phyloP scores from a whole-genome alignment of 2,113 vertebrate species.

The Rousettus leschenaultii region DNA sequence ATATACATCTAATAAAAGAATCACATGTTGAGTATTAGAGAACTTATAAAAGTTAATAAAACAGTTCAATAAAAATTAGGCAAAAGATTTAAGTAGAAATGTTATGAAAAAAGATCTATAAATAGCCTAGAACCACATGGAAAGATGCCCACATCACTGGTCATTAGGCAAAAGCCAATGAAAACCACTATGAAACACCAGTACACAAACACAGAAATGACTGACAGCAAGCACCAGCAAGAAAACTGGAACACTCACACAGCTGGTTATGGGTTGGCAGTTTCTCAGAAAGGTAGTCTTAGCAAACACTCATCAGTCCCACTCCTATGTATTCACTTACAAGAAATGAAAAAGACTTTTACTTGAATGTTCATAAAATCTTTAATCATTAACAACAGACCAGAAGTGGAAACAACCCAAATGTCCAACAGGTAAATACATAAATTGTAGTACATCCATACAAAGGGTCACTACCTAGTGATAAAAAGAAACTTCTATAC shows the following conservation, averaged over 20 bases:
- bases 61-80: neutral
- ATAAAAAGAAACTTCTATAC: neutral
- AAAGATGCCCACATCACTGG: neutral
- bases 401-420: neutral
- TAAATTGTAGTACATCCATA: neutral
- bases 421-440: neutral
- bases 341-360: conserved; percentile 20
- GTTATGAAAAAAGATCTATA: neutral
- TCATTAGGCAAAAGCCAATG: neutral
- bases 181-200: neutral
- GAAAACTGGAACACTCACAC: neutral
- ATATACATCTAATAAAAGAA: neutral
- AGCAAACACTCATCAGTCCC: neutral
- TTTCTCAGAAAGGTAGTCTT: neutral
- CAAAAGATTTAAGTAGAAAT: conserved; percentile 13
- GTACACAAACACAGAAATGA: neutral
- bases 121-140: neutral
- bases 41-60: neutral
- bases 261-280: neutral
- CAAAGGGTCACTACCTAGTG: neutral
- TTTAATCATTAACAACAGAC: neutral
- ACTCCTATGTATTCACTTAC: neutral
- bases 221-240: neutral
- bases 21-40: neutral
- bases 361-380: neutral